Evolutionary conservation across 30 jellyfish, hydroid and myxozoan genomes (phyloP), one percentile per base, ranked within the genome.

Genomic region (Pseudorhiza aurosa): DNA sequence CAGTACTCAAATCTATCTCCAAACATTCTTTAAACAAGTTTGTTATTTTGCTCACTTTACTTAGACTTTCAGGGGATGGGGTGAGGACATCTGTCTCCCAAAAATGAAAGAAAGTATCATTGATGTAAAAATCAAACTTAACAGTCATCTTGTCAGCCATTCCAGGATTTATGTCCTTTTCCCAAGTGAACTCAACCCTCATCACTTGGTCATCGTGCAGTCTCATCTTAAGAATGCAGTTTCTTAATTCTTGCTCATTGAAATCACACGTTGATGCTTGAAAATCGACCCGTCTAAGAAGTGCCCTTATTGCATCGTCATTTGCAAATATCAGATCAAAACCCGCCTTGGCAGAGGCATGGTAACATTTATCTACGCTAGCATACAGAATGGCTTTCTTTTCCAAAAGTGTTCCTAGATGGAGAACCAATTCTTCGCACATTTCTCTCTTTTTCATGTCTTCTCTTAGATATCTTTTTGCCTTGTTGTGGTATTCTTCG

Each of bases 331-430:
- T 68, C 59, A 77, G 28, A 39, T 77, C 89, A 59, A 62, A 47
- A 12, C 74, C 82, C 25, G 56, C 80, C 21, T 77, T 77, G 6
- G 72, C 89, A 9, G 82, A 77, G 1, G 80, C 80, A 60, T 77
- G 81, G 67, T 39, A 77, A 47, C 89, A 77, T 46, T 50, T 53
- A 21, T 77, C 74, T 45, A 77, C 30, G 39, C 64, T 15, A 21
- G 43, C 57, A 37, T 39, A 77, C 19, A 60, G 47, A 6, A 64
- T 14, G 19, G 73, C 43, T 35, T 36, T 77, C 64, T 77, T 77
- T 14, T 77, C 82, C 21, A 77, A 57, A 44, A 77, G 68, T 9
- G 77, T 46, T 28, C 89, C 74, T 12, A 77, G 50, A 63, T 77
- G 77, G 22, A 45, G 72, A 27, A 77, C 65, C 19, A 77, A 64